Evolutionary conservation across 2,797 vertebrate species (phyloP).

Genomic region (Poeciliopsis presidionis): DNA sequence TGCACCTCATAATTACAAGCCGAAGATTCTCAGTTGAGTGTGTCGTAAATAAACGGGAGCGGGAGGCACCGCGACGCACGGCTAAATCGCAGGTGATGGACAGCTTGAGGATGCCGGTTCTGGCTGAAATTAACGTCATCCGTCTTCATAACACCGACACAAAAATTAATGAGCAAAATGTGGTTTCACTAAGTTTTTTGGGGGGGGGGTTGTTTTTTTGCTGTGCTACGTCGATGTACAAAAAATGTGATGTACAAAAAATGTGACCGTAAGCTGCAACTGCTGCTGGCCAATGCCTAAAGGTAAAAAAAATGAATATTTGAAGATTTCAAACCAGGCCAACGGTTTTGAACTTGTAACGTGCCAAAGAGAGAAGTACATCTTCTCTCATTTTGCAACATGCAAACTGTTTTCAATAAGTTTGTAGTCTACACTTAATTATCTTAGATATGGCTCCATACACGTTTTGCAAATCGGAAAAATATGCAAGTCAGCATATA

Average conservation of each 20-base stretch:
- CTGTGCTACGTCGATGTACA: neutral
- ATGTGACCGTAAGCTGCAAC: neutral
- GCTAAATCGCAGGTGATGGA: neutral
- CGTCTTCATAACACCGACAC: neutral
- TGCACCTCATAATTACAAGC: neutral
- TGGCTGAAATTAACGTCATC: neutral
- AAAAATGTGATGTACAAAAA: neutral
- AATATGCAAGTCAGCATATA: neutral
- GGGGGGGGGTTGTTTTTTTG: neutral
- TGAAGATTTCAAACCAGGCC: neutral
- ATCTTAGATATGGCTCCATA: neutral
- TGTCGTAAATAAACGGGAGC: neutral
- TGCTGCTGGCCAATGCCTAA: neutral
- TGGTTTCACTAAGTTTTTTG: neutral
- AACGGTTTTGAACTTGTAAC: neutral
- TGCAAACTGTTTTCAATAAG: neutral
- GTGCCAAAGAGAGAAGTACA: neutral
- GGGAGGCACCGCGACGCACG: neutral
- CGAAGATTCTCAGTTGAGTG: neutral
- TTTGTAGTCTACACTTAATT: neutral
- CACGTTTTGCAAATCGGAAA: neutral
- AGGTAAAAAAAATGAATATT: neutral
- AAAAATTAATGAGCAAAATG: neutral
- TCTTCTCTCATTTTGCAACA: neutral
- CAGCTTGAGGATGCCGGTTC: neutral